Percentiles rank a stretch among this genome's conserved stretches.
phyloP scores from a whole-genome alignment of 2,797 vertebrate genomes.

The Toxotes lorentzi region DNA sequence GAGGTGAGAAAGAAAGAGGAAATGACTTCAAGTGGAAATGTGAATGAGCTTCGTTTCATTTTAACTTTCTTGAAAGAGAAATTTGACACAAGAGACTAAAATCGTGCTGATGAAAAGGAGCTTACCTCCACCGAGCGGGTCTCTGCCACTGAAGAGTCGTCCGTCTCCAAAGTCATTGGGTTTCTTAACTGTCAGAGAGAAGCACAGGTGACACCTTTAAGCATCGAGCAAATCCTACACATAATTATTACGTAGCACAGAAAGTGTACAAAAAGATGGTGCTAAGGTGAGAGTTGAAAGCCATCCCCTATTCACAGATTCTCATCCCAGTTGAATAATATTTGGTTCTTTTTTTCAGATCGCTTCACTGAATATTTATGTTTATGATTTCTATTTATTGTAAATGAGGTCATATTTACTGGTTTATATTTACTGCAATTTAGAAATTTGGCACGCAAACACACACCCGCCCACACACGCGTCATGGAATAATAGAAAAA shows the following conservation, averaged over 20 bases:
- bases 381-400: too few species aligned
- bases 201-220: conserved; percentile 58
- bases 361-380: too few species aligned
- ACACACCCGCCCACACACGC: conserved; percentile 7
- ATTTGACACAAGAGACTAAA: not conserved
- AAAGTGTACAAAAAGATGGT: not conserved
- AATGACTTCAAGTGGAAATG: too few species aligned
- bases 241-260: not conserved
- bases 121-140: conserved; percentile 76
- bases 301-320: not conserved
- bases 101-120: not conserved
- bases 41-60: too few species aligned
- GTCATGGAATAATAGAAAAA: conserved; percentile 73
- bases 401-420: not conserved
- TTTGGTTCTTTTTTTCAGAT: not conserved
- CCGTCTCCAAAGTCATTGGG: conserved; percentile 77
- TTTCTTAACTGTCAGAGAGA: conserved; percentile 77
- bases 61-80: not conserved
- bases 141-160: conserved; percentile 76
- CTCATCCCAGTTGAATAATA: not conserved
- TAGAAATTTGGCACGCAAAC: not conserved
- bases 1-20: too few species aligned
- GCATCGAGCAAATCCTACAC: conserved; percentile 2
- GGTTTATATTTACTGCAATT: not conserved
- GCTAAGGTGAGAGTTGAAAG: not conserved